Evolutionary conservation across 2,113 vertebrate species (phyloP).

Genomic region (Myrmecophaga tridactyla): DNA sequence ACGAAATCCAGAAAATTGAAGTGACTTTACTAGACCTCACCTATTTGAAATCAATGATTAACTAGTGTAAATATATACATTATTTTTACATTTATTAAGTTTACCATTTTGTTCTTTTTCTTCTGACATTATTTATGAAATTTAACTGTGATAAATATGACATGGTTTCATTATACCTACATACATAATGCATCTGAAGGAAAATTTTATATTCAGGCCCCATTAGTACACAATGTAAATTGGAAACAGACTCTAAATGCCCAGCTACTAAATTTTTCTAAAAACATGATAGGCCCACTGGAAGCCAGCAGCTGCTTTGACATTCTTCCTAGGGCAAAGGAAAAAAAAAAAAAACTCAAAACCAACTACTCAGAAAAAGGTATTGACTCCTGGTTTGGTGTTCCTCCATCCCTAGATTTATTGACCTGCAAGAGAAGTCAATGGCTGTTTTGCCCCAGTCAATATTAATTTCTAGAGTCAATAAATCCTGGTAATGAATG

Average conservation of each 20-base stretch:
- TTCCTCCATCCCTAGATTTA: constrained; percentile 69
- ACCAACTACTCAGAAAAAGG: constrained; percentile 27
- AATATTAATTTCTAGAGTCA: constrained; percentile 73
- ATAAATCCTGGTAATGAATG: constrained; percentile 75
- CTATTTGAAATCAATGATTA: constrained; percentile 17
- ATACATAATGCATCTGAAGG: constrained; percentile 70
- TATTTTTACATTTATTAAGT: constrained; percentile 46
- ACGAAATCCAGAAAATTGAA: constrained; percentile 29
- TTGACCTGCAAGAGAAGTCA: constrained; percentile 64
- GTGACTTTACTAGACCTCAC: background rate
- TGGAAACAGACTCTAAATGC: constrained; percentile 76
- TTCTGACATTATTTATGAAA: constrained; percentile 71
- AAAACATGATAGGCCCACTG: constrained; percentile 75
- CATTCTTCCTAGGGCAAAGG: constrained; percentile 62
- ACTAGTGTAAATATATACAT: constrained; percentile 20
- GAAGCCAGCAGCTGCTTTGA: constrained; percentile 64
- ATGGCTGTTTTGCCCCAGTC: constrained; percentile 64
- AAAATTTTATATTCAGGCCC: constrained; percentile 68
- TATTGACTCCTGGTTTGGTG: constrained; percentile 28
- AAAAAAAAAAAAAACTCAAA: background rate
- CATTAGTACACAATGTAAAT: constrained; percentile 76
- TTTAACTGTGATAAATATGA: constrained; percentile 69
- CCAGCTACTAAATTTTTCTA: constrained; percentile 73
- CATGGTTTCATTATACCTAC: constrained; percentile 61
- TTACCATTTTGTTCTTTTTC: background rate